Evolutionary conservation across 2,888 invertebrate species (phyloP), one percentile per base, ranked within the genome.

Genomic region (Harpalus rufipes): DNA sequence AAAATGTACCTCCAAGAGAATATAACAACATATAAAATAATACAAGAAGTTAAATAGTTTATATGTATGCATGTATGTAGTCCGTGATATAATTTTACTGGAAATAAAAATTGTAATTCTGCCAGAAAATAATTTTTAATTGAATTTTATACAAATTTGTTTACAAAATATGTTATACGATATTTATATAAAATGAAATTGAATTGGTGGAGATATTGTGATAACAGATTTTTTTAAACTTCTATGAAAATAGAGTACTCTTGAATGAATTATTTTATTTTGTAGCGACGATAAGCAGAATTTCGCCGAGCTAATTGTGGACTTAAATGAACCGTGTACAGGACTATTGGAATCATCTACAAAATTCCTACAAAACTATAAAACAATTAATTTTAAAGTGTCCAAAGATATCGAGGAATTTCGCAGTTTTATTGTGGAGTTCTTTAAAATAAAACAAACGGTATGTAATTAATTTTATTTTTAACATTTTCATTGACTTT

Each of bases 381-480:
- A 25, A 6, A 63, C n/a, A 10, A 25, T 63, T 12, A 63, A 8
- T 25, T 63, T 63, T 63, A 21, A 63, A 7, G 12, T 63, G 3
- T 12, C 12, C 7, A 12, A 63, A 12, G 21, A 63, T 12, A 5
- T 12, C 12, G 25, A 63, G 7, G 7, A 21, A 21, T 25, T 63
- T 12, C 21, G 25, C 12, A 12, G 21, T 63, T 25, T 63, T 63
- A 63, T 63, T 10, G 7, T 12, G 16, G 8, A 25, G 8, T 6
- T 14, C 18, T 61, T 63, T 25, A 25, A 8, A 12, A 3, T 10
- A 12, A 63, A 63, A 63, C 21, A 21, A 12, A 10, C 12, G 25
- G 63, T 63, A 63, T 21, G 10, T 5, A 63, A 21, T 63, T 63
- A 10, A 63, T 63, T 63, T 63, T 10, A 12, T 63, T 5, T 61